Percentiles rank a stretch among this genome's conserved stretches.
phyloP scores from a whole-genome alignment of 2,888 invertebrate species.

The Vanessa cardui region DNA sequence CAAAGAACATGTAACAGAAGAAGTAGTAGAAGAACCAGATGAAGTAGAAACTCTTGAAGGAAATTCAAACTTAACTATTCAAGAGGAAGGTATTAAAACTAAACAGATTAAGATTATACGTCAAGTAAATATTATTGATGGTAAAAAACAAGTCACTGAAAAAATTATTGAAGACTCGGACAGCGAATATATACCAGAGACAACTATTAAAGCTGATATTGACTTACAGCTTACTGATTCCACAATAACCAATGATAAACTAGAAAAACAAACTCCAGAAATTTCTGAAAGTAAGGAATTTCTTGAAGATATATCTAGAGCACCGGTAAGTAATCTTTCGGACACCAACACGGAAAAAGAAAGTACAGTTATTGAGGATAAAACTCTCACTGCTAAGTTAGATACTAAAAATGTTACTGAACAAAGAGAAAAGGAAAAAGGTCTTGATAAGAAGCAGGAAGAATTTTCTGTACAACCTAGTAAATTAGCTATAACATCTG shows the following conservation, averaged over 20 bases:
- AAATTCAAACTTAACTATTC: slow-evolving; percentile 31
- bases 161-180: slow-evolving; percentile 85
- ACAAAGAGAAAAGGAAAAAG: neutral
- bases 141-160: slow-evolving; percentile 68
- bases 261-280: neutral
- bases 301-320: too few species aligned
- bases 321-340: neutral
- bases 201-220: slow-evolving; percentile 59
- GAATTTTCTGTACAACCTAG: neutral
- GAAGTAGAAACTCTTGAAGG: slow-evolving; percentile 48
- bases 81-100: slow-evolving; percentile 59
- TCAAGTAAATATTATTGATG: slow-evolving; percentile 84
- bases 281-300: too few species aligned
- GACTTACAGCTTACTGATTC: slow-evolving; percentile 50
- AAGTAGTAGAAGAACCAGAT: slow-evolving; percentile 84
- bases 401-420: neutral
- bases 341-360: neutral
- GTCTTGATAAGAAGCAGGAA: neutral
- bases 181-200: slow-evolving; percentile 67
- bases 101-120: slow-evolving; percentile 84
- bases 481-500: neutral
- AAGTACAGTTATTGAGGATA: too few species aligned
- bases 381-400: too few species aligned
- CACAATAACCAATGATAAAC: slow-evolving; percentile 5
- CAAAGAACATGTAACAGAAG: slow-evolving; percentile 74